phyloP scores from a whole-genome alignment of 2,113 vertebrate genomes.

The Clarias magur region DNA sequence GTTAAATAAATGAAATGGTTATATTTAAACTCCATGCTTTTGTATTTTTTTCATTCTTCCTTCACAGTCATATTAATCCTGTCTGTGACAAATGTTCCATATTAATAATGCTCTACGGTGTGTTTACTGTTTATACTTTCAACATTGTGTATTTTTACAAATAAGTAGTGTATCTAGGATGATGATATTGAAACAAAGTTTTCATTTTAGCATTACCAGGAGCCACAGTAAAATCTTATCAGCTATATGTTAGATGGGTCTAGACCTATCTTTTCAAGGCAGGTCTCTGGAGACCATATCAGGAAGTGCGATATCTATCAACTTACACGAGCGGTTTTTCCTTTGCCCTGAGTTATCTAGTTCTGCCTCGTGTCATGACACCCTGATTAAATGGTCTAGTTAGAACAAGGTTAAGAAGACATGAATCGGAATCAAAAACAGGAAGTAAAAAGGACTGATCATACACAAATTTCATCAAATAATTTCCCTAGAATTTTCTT shows the following conservation, averaged over 20 bases:
- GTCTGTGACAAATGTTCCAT: not conserved
- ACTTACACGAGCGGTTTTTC: not conserved
- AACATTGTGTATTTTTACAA: not conserved
- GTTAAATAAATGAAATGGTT: slow-evolving; percentile 94
- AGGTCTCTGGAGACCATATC: slow-evolving; percentile 33
- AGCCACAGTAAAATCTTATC: slow-evolving; percentile 26
- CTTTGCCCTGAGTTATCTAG: slow-evolving; percentile 28
- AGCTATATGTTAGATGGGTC: not conserved
- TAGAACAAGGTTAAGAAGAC: not conserved
- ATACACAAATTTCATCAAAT: not conserved
- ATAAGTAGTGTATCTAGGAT: not conserved
- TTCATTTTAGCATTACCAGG: not conserved
- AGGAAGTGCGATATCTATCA: slow-evolving; percentile 45
- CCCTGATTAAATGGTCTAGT: slow-evolving; percentile 26
- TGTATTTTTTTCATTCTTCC: slow-evolving; percentile 22
- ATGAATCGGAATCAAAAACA: not conserved
- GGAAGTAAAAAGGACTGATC: not conserved
- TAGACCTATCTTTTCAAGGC: slow-evolving; percentile 30
- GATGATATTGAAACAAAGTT: not conserved
- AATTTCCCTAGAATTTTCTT: not conserved
- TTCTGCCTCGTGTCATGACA: slow-evolving; percentile 22
- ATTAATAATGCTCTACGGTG: not conserved
- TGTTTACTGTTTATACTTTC: not conserved
- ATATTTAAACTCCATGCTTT: slow-evolving; percentile 70
- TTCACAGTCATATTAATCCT: not conserved